Evolutionary conservation across 2,888 invertebrate species (phyloP), one percentile per base, ranked within the genome.

Genomic region (Lochmaea capreae): DNA sequence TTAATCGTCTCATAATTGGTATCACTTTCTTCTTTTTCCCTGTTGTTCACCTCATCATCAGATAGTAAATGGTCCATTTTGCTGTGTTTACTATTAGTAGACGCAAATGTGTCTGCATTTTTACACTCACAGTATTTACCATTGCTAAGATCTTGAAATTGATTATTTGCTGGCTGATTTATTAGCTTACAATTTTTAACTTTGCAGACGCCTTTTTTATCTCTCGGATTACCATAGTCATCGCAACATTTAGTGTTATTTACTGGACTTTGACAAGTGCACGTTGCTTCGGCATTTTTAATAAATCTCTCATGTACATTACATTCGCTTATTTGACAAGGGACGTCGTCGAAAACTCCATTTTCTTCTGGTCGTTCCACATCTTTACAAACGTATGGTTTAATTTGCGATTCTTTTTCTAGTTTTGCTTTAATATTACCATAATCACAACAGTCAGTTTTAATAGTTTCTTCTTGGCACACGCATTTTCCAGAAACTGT

Each of bases 301-400:
- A n/a, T 49, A 2, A 49, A n/a, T 8, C 6, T 49, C 0, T 49
- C n/a, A 49, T 49, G n/a, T 14, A n/a, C 2, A 49, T 49, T 4
- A 49, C 14, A 14, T 49, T 49, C 49, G n/a, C 14, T 14, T n/a
- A 16, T 5, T n/a, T n/a, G n/a, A 46, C 46, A 14, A 14, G 46
- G 46, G 8, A 0, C 14, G n/a, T 49, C n/a, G 6, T 6, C 0
- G 2, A 2, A 2, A n/a, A 49, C 8, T n/a, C 1, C 5, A n/a
- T n/a, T n/a, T 49, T 49, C 49, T 49, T 49, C 49, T 49, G 14
- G 49, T 49, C n/a, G 49, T 5, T 14, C 14, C 4, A 49, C n/a
- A 49, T 49, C n/a, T n/a, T n/a, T n/a, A 49, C 49, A 49, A 49
- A 49, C 49, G 49, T 49, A 49, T n/a, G 49, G 14, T 49, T 49